Evolutionary conservation across 2,113 vertebrate genomes (phyloP).

Genomic region (Xenopus borealis): DNA sequence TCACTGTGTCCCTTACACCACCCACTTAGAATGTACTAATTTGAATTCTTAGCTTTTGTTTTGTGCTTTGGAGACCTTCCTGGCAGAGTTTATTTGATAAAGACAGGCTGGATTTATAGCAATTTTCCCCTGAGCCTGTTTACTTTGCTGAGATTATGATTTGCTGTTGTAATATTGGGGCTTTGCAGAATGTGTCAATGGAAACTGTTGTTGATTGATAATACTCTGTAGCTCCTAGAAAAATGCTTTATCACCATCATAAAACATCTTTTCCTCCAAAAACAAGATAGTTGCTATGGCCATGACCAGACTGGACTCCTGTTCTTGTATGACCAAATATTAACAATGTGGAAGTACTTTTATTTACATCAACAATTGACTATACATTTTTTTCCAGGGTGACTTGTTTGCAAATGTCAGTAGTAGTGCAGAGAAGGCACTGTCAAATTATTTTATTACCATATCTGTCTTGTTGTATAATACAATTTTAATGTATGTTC

Average conservation of each 20-base stretch:
- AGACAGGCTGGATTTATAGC: slow-evolving; percentile 58
- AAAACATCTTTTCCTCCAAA: slow-evolving; percentile 55
- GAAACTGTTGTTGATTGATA: slow-evolving; percentile 61
- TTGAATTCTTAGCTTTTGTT: slow-evolving; percentile 50
- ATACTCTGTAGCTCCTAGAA: slow-evolving; percentile 54
- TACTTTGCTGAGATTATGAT: slow-evolving; percentile 65
- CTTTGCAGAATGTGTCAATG: slow-evolving; percentile 57
- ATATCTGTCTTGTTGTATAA: no score
- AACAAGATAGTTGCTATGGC: slow-evolving; percentile 38
- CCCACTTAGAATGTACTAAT: slow-evolving; percentile 43
- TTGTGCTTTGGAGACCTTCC: slow-evolving; percentile 55
- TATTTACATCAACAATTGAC: neutral
- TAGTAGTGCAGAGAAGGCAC: no score
- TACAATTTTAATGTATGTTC: no score
- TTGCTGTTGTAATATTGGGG: slow-evolving; percentile 64
- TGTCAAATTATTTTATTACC: no score
- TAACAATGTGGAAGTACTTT: neutral
- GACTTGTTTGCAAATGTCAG: no score
- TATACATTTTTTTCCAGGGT: neutral
- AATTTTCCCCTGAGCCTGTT: slow-evolving; percentile 59
- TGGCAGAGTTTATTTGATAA: slow-evolving; percentile 59
- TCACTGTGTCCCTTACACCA: slow-evolving; percentile 38
- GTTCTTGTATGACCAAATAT: slow-evolving; percentile 23
- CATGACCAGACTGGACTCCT: slow-evolving; percentile 41
- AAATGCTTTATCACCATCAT: slow-evolving; percentile 59